Evolutionary conservation across 2,888 invertebrate species (phyloP), one percentile per base, ranked within the genome.

Genomic region (Plagiodera versicolora): DNA sequence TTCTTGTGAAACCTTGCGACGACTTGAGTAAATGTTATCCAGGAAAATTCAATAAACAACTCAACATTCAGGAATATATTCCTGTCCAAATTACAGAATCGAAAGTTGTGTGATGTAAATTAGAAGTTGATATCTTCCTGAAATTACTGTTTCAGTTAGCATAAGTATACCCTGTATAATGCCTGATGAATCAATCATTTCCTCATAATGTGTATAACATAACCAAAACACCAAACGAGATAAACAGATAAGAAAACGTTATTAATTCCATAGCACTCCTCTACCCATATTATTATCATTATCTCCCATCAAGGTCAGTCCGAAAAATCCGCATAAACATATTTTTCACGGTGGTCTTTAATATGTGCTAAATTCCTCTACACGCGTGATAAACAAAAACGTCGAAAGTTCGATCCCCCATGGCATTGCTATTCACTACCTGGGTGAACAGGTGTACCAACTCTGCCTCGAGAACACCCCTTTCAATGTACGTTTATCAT

Each of bases 251-350:
- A 39, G 39, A 39, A 39, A 39, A 11, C 14, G n/a, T 39, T n/a
- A 39, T 10, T n/a, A 39, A 39, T 39, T 39, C 14, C 60, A 64
- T 62, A 64, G 24, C 62, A 61, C 66, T 67, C 69, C 67, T 67
- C 66, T 67, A 67, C 59, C 67, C 67, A 73, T 74, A 73, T 24
- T 24, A 75, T 72, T 74, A 74, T 74, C 73, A 71, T 73, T 74
- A 70, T 67, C 65, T 61, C 67, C 68, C 69, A 68, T 64, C 68
- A 70, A 24, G 19, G 54, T 46, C 49, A 39, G 48, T 20, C 44
- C n/a, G 5, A 54, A 35, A 46, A 28, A 49, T 49, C 44, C 24
- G 17, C 9, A 16, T 45, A 28, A 49, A 54, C 53, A 49, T 54
- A 19, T 32, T 49, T 32, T 56, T 35, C 51, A 46, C 46, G 60